These are phyloP conservation scores for Busseola fusca DNA, from an alignment of 2,888 invertebrate species.

Conservation along the genomic window DNA sequence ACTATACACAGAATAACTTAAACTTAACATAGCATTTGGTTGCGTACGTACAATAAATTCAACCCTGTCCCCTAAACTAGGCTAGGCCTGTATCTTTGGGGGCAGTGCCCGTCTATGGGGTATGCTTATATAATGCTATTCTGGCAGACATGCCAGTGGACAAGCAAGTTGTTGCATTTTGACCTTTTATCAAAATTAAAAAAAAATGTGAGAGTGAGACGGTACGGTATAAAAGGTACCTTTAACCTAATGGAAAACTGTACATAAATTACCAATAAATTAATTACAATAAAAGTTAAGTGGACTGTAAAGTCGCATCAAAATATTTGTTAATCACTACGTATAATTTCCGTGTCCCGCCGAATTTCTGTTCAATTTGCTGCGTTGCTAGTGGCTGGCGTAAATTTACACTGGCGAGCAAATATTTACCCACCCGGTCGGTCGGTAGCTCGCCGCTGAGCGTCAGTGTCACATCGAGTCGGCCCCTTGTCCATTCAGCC, in stretches of 20 bases:
- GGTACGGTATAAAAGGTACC: neutral
- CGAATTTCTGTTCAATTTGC: conserved; percentile 60
- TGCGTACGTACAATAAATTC: no score
- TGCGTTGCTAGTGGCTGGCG: conserved; percentile 51
- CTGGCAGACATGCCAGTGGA: no score
- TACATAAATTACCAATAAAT: conserved; percentile 16
- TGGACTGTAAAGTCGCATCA: conserved; percentile 28
- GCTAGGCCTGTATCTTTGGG: no score
- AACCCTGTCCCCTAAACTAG: no score
- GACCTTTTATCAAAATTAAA: no score
- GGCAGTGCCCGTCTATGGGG: no score
- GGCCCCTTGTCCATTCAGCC: conserved; percentile 46
- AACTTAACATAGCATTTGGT: no score
- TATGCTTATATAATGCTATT: no score
- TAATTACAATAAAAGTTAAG: conserved; percentile 21
- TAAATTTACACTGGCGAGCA: conserved; percentile 65
- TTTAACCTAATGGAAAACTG: neutral
- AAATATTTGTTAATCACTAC: conserved; percentile 49
- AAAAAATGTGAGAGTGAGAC: no score
- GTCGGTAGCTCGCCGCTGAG: conserved; percentile 51
- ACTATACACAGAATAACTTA: no score
- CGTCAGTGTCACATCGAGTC: conserved; percentile 48
- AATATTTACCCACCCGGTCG: conserved; percentile 62
- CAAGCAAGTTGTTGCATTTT: no score
- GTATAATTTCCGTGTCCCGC: conserved; percentile 45